Base-by-base conservation (phyloP, 2,797 vertebrate genomes). In the Champsocephalus gunnari region DNA sequence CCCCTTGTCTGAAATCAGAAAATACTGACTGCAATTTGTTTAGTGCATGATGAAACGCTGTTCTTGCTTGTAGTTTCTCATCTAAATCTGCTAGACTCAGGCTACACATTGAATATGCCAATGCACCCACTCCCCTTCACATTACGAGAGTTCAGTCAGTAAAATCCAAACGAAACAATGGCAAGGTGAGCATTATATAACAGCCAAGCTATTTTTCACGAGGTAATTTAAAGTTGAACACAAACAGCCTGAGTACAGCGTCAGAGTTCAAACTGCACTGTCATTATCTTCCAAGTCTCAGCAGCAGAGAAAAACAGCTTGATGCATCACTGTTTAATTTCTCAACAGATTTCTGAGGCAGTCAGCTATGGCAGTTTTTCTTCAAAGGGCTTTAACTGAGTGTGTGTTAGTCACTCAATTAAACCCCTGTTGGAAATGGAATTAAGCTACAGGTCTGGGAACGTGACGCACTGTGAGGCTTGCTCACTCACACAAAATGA, bases 391-490 rank as follows among this genome's bases (percentile, higher is more conserved):
- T 78, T 88, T 71, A 73, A 74, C 74, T 79, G 78, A 17, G 17
- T 48, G 72, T 75, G 70, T 63, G 71, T 90, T 85, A 88, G 79
- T 92, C 87, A 87, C 80, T 75, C 79, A 81, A 88, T 88, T 84
- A 90, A 90, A 87, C 49, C 85, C 80, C 75, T 72, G 75, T 81
- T 87, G 88, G 77, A 87, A 38, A 65, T 64, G 49, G 78, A 89
- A 79, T 73, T 67, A 82, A 85, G 81, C 80, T 75, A 71, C 79
- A 86, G 89, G 84, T 85, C 80, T 84, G 81, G 54, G 75, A 80
- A 81, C 65, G 59, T 87, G 88, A 88, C 66, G 75, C 80, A 86
- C 49, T 55, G 79, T 82, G 80, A 86, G 10, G 72, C 73, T 48
- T 54, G 66, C 68, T 43, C 19, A 61, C 48, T 66, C 50, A 3